Base-by-base conservation (phyloP, 2,797 vertebrate genomes). In the Brotula barbata region DNA sequence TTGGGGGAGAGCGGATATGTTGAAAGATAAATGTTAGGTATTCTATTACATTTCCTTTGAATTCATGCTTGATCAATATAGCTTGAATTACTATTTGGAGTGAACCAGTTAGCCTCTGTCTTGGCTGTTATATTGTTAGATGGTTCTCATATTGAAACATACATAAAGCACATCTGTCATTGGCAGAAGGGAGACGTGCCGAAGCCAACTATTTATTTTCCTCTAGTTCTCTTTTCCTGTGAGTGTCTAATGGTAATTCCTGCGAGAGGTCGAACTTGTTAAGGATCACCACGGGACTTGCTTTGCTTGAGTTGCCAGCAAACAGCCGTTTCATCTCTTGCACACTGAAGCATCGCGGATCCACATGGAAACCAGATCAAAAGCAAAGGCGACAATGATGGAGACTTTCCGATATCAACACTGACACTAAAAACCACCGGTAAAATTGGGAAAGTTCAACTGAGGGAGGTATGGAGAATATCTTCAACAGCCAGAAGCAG, bases 291-390 rank as follows among this genome's bases (percentile, higher is more conserved):
- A 63, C 57, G 83, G 80, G 77, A 85, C 66, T 71, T 43, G 68
- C 86, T 87, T 83, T 84, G 78, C 87, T 85, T 77, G 49, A 68
- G 75, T 74, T 89, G 83, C 88, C 87, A 86, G 80, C 81, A 88
- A 81, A 56, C 76, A 67, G 58, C 25, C 59, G 64, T 89, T 89
- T 91, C 83, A 90, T 91, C 88, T 88, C 57, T 6, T 45, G 77
- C 72, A 69, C 65, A 55, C 65, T 37, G 62, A 73, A 82, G 78
- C 73, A n/a, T 68, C 34, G 7, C 36, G 39, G 70, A 74, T 82
- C 80, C 52, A 59, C 71, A 67, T 21, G 65, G 77, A 71, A 62
- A 67, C 58, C 58, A 57, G 81, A 88, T 89, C 86, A 90, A 88
- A 88, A 68, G 62, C 59, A 53, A 67, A 85, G 72, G 81, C 77